Conservation (phyloP, 2,888 invertebrate species). For the Lepidochrysops patricia region DNA sequence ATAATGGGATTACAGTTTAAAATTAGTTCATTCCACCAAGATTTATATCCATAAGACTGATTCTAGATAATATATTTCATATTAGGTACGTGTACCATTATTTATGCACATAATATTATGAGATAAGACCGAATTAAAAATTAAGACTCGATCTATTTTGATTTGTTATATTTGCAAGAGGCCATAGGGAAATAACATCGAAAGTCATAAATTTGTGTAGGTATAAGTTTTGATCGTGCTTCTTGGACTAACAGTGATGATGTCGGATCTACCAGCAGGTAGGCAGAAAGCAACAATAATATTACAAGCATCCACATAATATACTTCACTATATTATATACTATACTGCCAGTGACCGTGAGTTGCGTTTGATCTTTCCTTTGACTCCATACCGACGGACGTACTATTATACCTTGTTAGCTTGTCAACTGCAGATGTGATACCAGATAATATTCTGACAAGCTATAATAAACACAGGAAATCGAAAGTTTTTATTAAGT, state of each 20-base stretch:
- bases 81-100: constrained; percentile 9
- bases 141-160: neutral
- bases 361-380: neutral
- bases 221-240: no score
- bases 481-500: no score
- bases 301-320: no score
- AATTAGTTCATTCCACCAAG: neutral
- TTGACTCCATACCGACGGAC: neutral
- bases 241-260: no score
- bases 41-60: constrained; percentile 4
- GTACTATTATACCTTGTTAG: neutral
- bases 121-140: neutral
- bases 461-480: constrained; percentile 30
- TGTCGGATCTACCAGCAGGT: no score
- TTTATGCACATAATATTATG: neutral
- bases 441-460: neutral
- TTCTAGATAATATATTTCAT: constrained; percentile 4
- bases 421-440: neutral
- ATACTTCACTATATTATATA: neutral
- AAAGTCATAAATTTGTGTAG: no score
- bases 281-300: neutral
- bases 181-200: no score
- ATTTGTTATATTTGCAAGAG: no score
- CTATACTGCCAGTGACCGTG: neutral
- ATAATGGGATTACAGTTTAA: neutral